Evolutionary conservation across 2,113 vertebrate genomes (phyloP).

Genomic region (Sinocyclocheilus maitianheensis): DNA sequence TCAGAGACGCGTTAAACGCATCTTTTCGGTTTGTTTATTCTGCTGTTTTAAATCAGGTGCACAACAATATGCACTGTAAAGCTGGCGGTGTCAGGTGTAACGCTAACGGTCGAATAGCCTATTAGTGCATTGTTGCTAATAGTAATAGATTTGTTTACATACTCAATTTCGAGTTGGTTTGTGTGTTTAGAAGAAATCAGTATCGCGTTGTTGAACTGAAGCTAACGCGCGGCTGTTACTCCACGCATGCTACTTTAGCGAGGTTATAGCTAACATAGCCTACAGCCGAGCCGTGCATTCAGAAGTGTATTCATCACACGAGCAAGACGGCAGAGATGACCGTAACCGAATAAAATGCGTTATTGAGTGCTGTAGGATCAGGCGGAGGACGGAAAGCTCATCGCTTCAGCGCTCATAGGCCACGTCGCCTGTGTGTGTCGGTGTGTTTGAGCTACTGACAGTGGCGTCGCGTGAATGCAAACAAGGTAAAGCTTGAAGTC

Average conservation of each 20-base stretch:
- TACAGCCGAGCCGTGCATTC: not conserved
- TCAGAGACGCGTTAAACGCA: not conserved
- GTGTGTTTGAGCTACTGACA: slow-evolving; percentile 61
- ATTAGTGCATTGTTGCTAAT: not conserved
- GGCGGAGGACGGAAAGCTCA: not conserved
- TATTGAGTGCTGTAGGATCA: not conserved
- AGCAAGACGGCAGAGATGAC: slow-evolving; percentile 17
- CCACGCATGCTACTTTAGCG: slow-evolving; percentile 20
- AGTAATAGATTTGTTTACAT: not conserved
- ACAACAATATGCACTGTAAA: not conserved
- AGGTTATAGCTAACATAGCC: not conserved
- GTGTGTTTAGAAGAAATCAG: not conserved
- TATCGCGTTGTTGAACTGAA: not conserved
- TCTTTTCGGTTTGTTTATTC: not conserved
- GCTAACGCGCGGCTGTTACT: not conserved
- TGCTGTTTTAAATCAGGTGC: not conserved
- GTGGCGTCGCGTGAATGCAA: slow-evolving; percentile 53
- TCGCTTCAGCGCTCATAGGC: slow-evolving; percentile 54
- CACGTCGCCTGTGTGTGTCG: slow-evolving; percentile 67
- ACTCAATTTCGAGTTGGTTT: not conserved
- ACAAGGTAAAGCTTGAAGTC: slow-evolving; percentile 53
- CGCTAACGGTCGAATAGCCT: slow-evolving; percentile 9
- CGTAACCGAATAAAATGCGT: not conserved
- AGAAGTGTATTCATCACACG: not conserved
- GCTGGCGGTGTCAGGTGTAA: not conserved